Evolutionary conservation across 2,113 vertebrate species (phyloP), one percentile per base, ranked within the genome.

Genomic region (Syngnathus scovelli): DNA sequence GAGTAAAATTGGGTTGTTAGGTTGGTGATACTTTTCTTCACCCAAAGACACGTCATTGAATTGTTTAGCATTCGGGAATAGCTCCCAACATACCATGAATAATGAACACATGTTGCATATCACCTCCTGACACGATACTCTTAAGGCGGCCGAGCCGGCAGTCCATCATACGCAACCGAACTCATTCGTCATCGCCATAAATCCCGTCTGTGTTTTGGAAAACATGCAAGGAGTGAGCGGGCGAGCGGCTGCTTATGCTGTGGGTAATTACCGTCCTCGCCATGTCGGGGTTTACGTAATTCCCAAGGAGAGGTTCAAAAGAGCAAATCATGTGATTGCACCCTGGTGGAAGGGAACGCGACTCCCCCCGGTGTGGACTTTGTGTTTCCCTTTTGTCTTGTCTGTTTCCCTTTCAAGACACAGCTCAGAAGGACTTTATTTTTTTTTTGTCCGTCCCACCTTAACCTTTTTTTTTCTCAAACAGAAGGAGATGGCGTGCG

Each of bases 241-340:
- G 44, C 15, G n/a, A 41, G 67, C 16, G 54, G 56, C n/a, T 38
- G 23, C 48, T 71, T 68, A 33, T 56, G n/a, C 41, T 58, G 66
- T 74, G 73, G 51, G 61, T 75, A 78, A 73, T 72, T 21, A 65
- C 59, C 44, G 23, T 72, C 64, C 79, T 69, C 73, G 21, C 55
- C 38, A 6, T 33, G 37, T 52, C 56, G 41, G 21, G 67, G 74
- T 83, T 86, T 69, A 75, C 64, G 64, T 82, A 70, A 85, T 83
- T 74, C 74, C 64, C 48, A 60, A 66, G 59, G 64, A 75, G 66
- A 41, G 60, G 70, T 76, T 87, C 68, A 82, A 78, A 82, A 79
- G 80, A 71, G 64, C 39, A 65, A 66, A 83, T 86, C 80, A 70
- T 77, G 71, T 82, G 55, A 66, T 74, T 70, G 74, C 61, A 55